Conservation (phyloP, 2,888 invertebrate species). For the Caenorhabditis sp. region DNA sequence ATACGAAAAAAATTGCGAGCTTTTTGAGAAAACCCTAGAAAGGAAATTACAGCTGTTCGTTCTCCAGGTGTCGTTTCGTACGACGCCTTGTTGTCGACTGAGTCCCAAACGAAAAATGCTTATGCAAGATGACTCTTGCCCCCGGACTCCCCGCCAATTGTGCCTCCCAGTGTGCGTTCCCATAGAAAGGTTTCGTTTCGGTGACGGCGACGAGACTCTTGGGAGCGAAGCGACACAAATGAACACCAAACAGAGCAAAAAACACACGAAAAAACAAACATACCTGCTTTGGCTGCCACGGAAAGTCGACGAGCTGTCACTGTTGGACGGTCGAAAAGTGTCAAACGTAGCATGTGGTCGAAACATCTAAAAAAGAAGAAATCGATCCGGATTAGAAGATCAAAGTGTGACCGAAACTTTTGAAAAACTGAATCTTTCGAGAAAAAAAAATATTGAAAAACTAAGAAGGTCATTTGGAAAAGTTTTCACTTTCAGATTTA, state of each 20-base stretch:
- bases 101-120: background rate
- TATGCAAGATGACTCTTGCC: background rate
- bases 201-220: constrained; percentile 7
- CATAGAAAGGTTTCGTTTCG: constrained; percentile 5
- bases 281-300: constrained; percentile 62
- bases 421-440: background rate
- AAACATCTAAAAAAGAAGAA: constrained; percentile 50
- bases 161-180: background rate
- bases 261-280: constrained; percentile 45
- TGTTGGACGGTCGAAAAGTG: constrained; percentile 68
- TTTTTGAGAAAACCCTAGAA: too few relatives aligned
- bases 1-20: too few relatives aligned
- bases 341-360: constrained; percentile 69
- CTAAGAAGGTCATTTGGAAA: too few relatives aligned
- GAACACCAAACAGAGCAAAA: constrained; percentile 31
- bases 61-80: too few relatives aligned
- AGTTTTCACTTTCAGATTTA: background rate
- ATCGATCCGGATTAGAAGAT: constrained; percentile 8
- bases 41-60: too few relatives aligned
- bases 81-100: background rate
- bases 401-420: constrained; percentile 4
- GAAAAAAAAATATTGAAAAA: too few relatives aligned
- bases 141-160: constrained; percentile 3
- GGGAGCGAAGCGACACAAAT: background rate
- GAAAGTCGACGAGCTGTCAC: constrained; percentile 63